These are phyloP conservation scores for Hormiphora californensis DNA, from an alignment of 37 sponge, comb jelly and placozoan species.

Conservation along the genomic window DNA sequence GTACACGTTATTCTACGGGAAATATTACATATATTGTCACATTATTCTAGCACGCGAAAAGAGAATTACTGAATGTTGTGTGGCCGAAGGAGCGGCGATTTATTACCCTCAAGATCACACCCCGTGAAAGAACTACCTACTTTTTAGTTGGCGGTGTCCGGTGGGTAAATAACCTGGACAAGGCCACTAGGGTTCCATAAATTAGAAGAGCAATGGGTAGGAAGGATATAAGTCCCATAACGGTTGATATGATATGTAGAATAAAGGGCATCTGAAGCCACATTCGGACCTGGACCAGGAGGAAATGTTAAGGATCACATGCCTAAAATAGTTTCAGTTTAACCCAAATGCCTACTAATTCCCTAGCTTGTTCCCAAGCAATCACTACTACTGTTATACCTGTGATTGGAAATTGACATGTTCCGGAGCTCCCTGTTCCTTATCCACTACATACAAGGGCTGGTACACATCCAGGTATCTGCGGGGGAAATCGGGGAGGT, in stretches of 20 bases:
- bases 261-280: constrained; percentile 47
- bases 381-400: not conserved
- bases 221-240: not conserved
- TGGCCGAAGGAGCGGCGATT: too few relatives aligned
- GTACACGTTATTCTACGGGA: too few relatives aligned
- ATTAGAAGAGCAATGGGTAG: constrained; percentile 34
- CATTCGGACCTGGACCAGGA: not conserved
- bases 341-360: not conserved
- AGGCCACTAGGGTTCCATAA: not conserved
- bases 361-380: not conserved
- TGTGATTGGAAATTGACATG: constrained; percentile 32
- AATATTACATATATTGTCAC: too few relatives aligned
- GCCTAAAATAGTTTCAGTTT: not conserved
- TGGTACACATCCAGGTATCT: constrained; percentile 38
- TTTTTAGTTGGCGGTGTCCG: too few relatives aligned
- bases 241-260: constrained; percentile 9
- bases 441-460: constrained; percentile 11
- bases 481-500: too few relatives aligned
- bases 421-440: not conserved
- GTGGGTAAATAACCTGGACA: not conserved
- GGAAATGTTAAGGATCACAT: not conserved
- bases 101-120: too few relatives aligned
- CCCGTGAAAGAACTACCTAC: too few relatives aligned
- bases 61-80: too few relatives aligned
- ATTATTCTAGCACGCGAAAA: too few relatives aligned